These are phyloP conservation scores for Turritopsis rubra DNA, from an alignment of 30 jellyfish, hydroid and myxozoan genomes.

Conservation along the genomic window DNA sequence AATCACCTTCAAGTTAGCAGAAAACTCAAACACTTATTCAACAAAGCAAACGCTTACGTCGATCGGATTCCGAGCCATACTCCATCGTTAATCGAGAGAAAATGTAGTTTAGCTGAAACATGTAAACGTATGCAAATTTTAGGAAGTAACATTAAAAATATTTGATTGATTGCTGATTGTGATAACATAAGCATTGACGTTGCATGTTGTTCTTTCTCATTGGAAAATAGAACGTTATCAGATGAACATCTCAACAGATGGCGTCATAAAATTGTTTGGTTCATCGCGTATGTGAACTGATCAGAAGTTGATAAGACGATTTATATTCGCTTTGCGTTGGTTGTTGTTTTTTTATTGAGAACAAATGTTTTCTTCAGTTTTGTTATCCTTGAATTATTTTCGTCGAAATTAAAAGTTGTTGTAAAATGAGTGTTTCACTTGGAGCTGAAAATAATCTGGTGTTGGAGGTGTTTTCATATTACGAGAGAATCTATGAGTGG, in stretches of 20 bases:
- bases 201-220: neutral
- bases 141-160: neutral
- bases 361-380: neutral
- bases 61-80: too few species aligned
- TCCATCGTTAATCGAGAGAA: neutral
- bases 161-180: neutral
- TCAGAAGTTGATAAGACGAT: neutral
- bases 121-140: neutral
- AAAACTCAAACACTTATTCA: too few species aligned
- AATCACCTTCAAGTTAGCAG: neutral
- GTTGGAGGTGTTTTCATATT: slow-evolving; percentile 23
- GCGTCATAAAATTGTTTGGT: neutral
- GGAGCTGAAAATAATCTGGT: slow-evolving; percentile 29
- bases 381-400: too few species aligned
- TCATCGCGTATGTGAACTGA: neutral
- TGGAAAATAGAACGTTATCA: neutral
- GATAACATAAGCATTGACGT: neutral
- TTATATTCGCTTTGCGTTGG: neutral
- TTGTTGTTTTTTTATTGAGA: neutral
- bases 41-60: too few species aligned
- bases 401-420: neutral
- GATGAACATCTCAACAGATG: neutral
- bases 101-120: neutral
- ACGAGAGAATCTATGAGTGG: slow-evolving; percentile 23
- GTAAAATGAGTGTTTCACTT: slow-evolving; percentile 19